These are phyloP conservation scores for Alfaro cultratus DNA, from an alignment of 2,797 vertebrate genomes.

Conservation along the genomic window DNA sequence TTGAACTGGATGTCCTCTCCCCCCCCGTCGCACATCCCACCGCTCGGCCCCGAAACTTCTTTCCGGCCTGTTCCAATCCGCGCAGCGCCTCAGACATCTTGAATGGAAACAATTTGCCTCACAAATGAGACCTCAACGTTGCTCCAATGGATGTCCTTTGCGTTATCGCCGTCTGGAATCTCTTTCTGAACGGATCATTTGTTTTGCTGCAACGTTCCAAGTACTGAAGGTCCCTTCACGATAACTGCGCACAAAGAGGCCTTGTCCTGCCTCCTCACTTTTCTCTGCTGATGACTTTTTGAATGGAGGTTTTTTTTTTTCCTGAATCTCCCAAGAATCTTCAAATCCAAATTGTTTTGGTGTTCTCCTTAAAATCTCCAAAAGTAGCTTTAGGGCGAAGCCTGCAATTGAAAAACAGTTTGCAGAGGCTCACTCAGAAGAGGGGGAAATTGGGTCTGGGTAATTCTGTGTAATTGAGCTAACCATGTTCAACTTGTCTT, in stretches of 20 bases:
- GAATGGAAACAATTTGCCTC: constrained; percentile 77
- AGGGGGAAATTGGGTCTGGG: constrained; percentile 5
- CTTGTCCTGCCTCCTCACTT: constrained; percentile 53
- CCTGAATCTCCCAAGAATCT: constrained; percentile 24
- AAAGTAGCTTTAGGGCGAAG: not conserved
- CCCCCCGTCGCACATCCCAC: constrained; percentile 46
- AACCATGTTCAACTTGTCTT: constrained; percentile 9
- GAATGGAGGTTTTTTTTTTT: constrained; percentile 25
- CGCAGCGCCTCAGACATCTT: constrained; percentile 56
- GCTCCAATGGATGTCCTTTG: constrained; percentile 63
- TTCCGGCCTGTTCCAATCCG: constrained; percentile 53
- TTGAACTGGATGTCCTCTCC: too few relatives aligned
- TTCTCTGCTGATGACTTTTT: constrained; percentile 46
- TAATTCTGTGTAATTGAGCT: constrained; percentile 11
- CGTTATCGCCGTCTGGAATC: constrained; percentile 72
- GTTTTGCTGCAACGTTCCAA: constrained; percentile 71
- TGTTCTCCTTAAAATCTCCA: constrained; percentile 11
- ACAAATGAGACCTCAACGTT: constrained; percentile 71
- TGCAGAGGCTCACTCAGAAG: not conserved
- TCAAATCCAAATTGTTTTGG: constrained; percentile 45
- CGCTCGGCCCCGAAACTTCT: constrained; percentile 27
- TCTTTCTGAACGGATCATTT: constrained; percentile 72
- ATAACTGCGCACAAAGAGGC: constrained; percentile 63
- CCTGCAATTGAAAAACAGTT: not conserved
- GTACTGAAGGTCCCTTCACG: constrained; percentile 70